Evolutionary conservation across 2,888 invertebrate species (phyloP).

Genomic region (Junonia oenone): DNA sequence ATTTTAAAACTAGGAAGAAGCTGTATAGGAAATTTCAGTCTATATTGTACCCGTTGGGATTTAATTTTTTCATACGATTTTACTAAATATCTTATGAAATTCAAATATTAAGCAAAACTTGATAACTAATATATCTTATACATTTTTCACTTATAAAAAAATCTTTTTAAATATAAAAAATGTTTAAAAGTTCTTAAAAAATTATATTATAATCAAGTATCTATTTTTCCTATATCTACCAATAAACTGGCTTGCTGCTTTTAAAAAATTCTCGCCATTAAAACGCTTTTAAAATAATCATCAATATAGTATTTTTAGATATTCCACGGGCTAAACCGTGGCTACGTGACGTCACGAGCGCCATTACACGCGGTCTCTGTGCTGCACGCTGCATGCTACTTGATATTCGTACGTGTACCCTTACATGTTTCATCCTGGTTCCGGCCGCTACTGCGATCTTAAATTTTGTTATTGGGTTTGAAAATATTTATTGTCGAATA

Average conservation of each 20-base stretch:
- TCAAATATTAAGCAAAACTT: not conserved
- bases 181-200: no score
- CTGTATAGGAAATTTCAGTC: not conserved
- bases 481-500: not conserved
- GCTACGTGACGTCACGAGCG: slow-evolving; percentile 48
- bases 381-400: slow-evolving; percentile 24
- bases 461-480: slow-evolving; percentile 18
- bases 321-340: slow-evolving; percentile 31
- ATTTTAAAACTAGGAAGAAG: not conserved
- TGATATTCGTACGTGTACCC: slow-evolving; percentile 25
- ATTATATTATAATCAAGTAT: no score
- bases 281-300: not conserved
- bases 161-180: no score
- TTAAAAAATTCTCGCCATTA: not conserved
- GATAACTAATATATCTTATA: not conserved
- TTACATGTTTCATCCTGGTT: slow-evolving; percentile 59
- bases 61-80: not conserved
- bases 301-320: slow-evolving; percentile 23
- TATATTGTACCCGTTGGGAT: not conserved
- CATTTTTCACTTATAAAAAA: no score
- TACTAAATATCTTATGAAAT: not conserved
- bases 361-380: slow-evolving; percentile 45
- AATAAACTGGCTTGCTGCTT: not conserved
- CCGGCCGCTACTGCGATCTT: slow-evolving; percentile 45
- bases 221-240: no score